Conservation (phyloP, 2,888 invertebrate genomes). For the Pristionchus arcanus region DNA sequence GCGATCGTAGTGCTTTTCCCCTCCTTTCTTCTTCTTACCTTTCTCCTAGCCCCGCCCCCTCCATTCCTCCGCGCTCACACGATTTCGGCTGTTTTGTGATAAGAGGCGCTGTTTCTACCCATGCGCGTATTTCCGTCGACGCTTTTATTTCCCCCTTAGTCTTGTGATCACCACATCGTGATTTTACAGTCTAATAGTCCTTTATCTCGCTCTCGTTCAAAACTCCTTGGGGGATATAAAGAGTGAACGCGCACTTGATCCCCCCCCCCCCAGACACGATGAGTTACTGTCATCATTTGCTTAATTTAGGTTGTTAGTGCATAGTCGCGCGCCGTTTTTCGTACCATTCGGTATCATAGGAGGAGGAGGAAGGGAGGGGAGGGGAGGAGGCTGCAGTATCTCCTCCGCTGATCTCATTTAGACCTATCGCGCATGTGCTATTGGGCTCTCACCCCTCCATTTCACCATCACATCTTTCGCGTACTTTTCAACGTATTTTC, state of each 20-base stretch:
- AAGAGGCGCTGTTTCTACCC: not conserved
- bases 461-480: not conserved
- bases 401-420: slow-evolving; percentile 26
- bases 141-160: not conserved
- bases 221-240: not conserved
- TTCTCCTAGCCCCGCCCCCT: not conserved
- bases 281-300: slow-evolving; percentile 15
- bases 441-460: not conserved
- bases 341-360: slow-evolving; percentile 48
- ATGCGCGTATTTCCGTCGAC: not conserved
- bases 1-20: slow-evolving; percentile 8
- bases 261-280: not conserved
- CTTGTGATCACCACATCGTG: not conserved
- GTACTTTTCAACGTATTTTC: slow-evolving; percentile 14
- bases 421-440: slow-evolving; percentile 19
- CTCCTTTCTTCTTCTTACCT: not conserved
- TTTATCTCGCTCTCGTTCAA: not conserved
- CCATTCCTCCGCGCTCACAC: not conserved
- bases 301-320: slow-evolving; percentile 42
- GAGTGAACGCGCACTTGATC: not conserved
- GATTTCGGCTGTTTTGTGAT: slow-evolving; percentile 33
- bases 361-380: not conserved
- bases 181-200: not conserved
- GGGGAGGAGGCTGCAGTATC: slow-evolving; percentile 35
- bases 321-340: not conserved